phyloP scores from a whole-genome alignment of 2,113 vertebrate species.

The Chlamydotis undulata region DNA sequence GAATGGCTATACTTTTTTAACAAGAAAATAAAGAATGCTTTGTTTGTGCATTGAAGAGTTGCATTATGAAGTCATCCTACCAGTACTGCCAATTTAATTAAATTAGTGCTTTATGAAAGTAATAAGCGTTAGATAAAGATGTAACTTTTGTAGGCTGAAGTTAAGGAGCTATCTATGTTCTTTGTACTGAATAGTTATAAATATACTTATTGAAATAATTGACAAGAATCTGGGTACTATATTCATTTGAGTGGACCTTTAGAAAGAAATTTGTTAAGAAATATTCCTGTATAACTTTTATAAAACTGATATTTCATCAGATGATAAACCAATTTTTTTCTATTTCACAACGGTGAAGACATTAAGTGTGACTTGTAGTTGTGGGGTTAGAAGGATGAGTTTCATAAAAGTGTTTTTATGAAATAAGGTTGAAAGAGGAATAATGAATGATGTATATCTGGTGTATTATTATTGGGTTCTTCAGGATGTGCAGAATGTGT shows the following conservation, averaged over 20 bases:
- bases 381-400: not conserved
- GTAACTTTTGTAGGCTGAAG: not conserved
- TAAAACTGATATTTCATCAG: constrained; percentile 1
- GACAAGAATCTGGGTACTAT: not conserved
- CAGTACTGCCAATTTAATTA: not conserved
- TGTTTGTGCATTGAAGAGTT: not conserved
- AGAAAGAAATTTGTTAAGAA: not conserved
- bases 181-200: not conserved
- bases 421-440: not conserved
- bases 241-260: not conserved
- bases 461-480: not conserved
- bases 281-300: not conserved
- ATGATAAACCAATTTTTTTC: not conserved
- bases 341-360: not conserved
- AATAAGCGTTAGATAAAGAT: not conserved
- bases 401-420: constrained; percentile 27
- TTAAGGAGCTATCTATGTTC: not conserved
- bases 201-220: not conserved
- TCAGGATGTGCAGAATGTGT: not conserved
- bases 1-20: not conserved
- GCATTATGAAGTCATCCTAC: not conserved
- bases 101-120: not conserved
- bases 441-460: not conserved
- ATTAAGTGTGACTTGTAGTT: not conserved
- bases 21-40: not conserved